phyloP scores from a whole-genome alignment of 2,888 invertebrate genomes.

The Teleogryllus oceanicus region DNA sequence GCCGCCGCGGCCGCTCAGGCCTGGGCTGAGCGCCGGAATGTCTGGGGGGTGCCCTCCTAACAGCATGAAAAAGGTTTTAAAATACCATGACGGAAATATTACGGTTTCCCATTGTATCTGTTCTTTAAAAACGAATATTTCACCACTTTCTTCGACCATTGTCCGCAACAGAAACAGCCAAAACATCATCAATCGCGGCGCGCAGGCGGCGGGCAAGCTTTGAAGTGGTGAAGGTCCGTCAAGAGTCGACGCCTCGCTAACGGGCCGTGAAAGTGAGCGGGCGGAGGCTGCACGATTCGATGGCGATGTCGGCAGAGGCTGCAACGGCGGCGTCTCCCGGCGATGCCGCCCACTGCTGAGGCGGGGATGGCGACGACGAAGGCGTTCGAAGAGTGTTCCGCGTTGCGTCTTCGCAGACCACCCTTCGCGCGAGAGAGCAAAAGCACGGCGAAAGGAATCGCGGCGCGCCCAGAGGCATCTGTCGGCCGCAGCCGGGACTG shows the following conservation, averaged over 20 bases:
- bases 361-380: no score
- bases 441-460: no score
- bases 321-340: no score
- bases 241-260: not conserved
- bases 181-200: not conserved
- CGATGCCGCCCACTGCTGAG: no score
- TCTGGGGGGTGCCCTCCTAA: not conserved
- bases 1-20: not conserved
- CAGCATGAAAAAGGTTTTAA: slow-evolving; percentile 7
- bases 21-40: not conserved
- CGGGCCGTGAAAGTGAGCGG: not conserved
- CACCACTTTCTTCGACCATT: slow-evolving; percentile 5
- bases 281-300: not conserved
- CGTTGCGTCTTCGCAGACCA: no score
- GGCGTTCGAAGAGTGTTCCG: no score
- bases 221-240: slow-evolving; percentile 1
- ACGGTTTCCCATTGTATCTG: slow-evolving; percentile 1
- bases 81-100: slow-evolving; percentile 18
- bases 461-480: no score
- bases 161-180: not conserved
- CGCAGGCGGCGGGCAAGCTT: not conserved
- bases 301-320: no score
- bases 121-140: slow-evolving; percentile 10
- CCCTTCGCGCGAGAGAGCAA: no score
- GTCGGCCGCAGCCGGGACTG: no score